Conservation (phyloP, 92 coral and sea anemone species). For the Bergia puertoricense region DNA sequence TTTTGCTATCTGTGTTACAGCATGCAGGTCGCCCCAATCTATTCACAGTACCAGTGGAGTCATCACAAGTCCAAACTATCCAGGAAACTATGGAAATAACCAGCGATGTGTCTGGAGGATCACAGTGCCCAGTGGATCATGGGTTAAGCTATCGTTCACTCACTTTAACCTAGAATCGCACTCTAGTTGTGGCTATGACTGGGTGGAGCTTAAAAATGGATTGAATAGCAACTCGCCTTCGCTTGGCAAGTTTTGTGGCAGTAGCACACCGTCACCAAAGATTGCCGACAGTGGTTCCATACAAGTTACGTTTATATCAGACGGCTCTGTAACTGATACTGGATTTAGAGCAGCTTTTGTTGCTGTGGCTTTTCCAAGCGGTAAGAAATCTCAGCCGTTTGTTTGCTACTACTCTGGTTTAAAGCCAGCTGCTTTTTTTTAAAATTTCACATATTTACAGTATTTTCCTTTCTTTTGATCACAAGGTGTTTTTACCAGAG, state of each 20-base stretch:
- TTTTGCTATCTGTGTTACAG: background rate
- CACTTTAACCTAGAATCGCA: conserved; percentile 43
- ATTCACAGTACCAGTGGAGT: conserved; percentile 22
- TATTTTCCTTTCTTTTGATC: too few species aligned
- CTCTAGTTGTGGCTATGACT: conserved; percentile 42
- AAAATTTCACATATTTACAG: too few species aligned
- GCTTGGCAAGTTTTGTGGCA: conserved; percentile 49
- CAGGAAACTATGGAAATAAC: conserved; percentile 23
- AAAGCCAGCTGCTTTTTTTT: too few species aligned
- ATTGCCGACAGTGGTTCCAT: conserved; percentile 32
- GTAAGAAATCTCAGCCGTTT: too few species aligned
- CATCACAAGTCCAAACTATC: conserved; percentile 37
- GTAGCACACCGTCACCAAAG: conserved; percentile 23
- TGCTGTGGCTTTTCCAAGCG: background rate
- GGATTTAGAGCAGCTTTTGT: conserved; percentile 21
- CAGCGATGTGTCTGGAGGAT: conserved; percentile 35
- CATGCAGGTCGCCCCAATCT: background rate
- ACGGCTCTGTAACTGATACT: conserved; percentile 19
- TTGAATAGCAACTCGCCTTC: conserved; percentile 11
- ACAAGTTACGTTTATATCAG: conserved; percentile 37
- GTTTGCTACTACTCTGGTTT: too few species aligned
- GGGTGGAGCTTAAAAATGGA: conserved; percentile 41
- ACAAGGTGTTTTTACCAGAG: too few species aligned
- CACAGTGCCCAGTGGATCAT: conserved; percentile 8
- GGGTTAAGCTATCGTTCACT: conserved; percentile 36